A percentile compares a stretch with the other conserved stretches of the same genome.
phyloP scores from a whole-genome alignment of 2,888 invertebrate species.

The Synanthedon vespiformis region DNA sequence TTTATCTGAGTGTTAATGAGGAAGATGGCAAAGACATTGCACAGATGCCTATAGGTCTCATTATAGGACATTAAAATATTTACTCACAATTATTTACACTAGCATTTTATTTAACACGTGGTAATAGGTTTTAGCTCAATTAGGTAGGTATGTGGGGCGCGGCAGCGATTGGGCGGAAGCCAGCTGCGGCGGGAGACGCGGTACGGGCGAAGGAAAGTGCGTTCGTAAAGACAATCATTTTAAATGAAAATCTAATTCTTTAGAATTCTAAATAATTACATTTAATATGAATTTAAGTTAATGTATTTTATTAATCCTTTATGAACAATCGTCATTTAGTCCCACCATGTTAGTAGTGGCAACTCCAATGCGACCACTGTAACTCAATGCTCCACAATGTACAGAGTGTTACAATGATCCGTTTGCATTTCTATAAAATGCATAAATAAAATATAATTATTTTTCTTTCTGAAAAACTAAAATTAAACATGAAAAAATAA shows the following conservation, averaged over 20 bases:
- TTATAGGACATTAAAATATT: not conserved
- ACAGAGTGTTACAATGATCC: no score
- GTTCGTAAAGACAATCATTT: not conserved
- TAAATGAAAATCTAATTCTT: not conserved
- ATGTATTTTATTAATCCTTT: no score
- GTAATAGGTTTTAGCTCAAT: conserved; percentile 17
- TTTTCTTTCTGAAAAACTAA: no score
- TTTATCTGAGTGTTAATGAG: no score
- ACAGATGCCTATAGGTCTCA: not conserved
- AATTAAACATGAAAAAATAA: no score
- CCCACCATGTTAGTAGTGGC: no score
- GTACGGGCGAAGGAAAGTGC: conserved; percentile 8
- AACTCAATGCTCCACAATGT: no score
- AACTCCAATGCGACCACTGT: no score
- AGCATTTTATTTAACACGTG: not conserved
- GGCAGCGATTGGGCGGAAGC: conserved; percentile 13
- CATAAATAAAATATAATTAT: no score
- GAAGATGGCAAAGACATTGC: not conserved
- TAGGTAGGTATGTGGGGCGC: conserved; percentile 11
- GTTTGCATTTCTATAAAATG: no score
- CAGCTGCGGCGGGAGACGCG: conserved; percentile 14
- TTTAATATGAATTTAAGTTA: no score
- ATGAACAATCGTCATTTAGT: no score
- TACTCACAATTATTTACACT: not conserved
- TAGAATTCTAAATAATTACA: not conserved